Percentiles rank a stretch among this genome's conserved stretches.
Evolutionary conservation across 2,888 invertebrate species (phyloP).

Genomic region (Blomia tropicalis): DNA sequence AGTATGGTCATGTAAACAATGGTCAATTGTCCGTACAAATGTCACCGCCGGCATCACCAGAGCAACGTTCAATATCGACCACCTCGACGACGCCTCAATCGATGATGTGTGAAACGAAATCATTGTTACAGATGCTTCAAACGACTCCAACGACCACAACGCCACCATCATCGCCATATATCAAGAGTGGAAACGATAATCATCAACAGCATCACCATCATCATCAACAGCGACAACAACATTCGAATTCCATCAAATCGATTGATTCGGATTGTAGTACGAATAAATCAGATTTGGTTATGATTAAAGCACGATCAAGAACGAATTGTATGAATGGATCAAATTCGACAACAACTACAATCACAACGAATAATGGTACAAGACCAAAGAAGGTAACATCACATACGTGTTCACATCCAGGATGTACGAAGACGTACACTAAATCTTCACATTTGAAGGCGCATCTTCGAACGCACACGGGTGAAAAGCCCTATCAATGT

Average conservation of each 20-base stretch:
- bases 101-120: constrained; percentile 19
- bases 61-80: constrained; percentile 24
- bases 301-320: not conserved
- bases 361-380: constrained; percentile 24
- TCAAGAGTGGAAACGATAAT: not conserved
- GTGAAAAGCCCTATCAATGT: constrained; percentile 50
- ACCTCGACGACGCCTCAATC: not conserved
- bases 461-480: constrained; percentile 46
- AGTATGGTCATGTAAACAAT: not conserved
- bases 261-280: not conserved
- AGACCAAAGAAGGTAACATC: constrained; percentile 42
- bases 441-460: constrained; percentile 48
- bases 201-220: constrained; percentile 20
- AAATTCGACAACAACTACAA: not conserved
- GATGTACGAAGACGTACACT: constrained; percentile 46
- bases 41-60: constrained; percentile 30
- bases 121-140: constrained; percentile 1
- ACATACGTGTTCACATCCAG: constrained; percentile 44
- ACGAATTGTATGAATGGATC: not conserved
- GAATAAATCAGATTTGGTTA: no score
- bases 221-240: constrained; percentile 17
- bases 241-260: not conserved
- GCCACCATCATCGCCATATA: constrained; percentile 1
- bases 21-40: constrained; percentile 26
- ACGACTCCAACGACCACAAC: constrained; percentile 6